Percentiles rank a stretch among this genome's conserved stretches.
Conservation (phyloP, 2,888 invertebrate species). For the Drosophila peninsularis region DNA sequence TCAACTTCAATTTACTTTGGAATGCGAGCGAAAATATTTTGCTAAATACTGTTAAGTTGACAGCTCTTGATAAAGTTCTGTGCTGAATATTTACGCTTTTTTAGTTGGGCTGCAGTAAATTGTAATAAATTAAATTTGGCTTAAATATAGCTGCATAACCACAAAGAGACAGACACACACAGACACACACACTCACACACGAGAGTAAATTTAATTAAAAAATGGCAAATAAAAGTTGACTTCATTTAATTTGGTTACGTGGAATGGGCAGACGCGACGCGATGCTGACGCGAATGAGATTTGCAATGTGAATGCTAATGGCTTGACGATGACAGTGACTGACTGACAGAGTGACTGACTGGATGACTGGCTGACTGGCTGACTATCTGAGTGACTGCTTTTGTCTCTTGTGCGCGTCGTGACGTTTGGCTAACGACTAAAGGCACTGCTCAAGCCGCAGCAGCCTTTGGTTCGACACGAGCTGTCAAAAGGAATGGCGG, state of each 20-base stretch:
- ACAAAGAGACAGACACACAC: neutral
- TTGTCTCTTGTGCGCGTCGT: slow-evolving; percentile 54
- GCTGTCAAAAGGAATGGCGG: slow-evolving; percentile 71
- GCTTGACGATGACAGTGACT: slow-evolving; percentile 20
- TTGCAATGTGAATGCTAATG: slow-evolving; percentile 34
- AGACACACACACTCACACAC: slow-evolving; percentile 7
- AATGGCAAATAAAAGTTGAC: slow-evolving; percentile 73
- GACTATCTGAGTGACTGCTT: slow-evolving; percentile 8
- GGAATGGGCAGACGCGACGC: slow-evolving; percentile 20
- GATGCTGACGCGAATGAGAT: slow-evolving; percentile 39
- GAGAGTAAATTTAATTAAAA: slow-evolving; percentile 73
- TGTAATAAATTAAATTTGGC: slow-evolving; percentile 20
- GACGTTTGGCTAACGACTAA: slow-evolving; percentile 68
- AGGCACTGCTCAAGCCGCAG: slow-evolving; percentile 61
- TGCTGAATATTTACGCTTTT: neutral
- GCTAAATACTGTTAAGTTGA: neutral
- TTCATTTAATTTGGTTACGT: slow-evolving; percentile 77
- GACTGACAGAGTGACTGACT: slow-evolving; percentile 18
- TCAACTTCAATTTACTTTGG: slow-evolving; percentile 2
- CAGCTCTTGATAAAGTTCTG: slow-evolving; percentile 12
- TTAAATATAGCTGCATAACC: slow-evolving; percentile 15
- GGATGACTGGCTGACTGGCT: slow-evolving; percentile 16
- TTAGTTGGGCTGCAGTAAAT: slow-evolving; percentile 6
- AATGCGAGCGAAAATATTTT: slow-evolving; percentile 4
- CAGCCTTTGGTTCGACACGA: slow-evolving; percentile 54